Evolutionary conservation across 2,888 invertebrate genomes (phyloP).

Genomic region (Volucella inflata): DNA sequence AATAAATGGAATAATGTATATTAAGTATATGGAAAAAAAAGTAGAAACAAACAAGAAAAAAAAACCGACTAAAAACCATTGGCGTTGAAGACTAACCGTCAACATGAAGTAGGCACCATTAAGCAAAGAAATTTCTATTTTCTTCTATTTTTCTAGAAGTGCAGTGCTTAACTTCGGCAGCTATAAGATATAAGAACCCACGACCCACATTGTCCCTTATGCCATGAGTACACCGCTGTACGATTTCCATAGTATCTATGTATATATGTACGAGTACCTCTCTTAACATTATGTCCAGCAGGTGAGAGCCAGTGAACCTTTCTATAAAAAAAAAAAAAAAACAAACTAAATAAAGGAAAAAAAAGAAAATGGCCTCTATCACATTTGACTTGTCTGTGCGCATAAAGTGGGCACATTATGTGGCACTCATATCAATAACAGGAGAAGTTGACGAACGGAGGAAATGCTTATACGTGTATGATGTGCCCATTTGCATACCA

Average conservation of each 20-base stretch:
- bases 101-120: conserved; percentile 12
- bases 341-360: too few species aligned
- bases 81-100: conserved; percentile 39
- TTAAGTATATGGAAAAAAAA: conserved; percentile 56
- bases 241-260: too few species aligned
- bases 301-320: conserved; percentile 53
- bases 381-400: conserved; percentile 39
- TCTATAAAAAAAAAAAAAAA: neutral
- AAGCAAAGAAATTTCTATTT: conserved; percentile 44
- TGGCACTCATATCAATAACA: neutral
- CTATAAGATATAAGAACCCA: conserved; percentile 1
- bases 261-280: conserved; percentile 33
- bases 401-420: conserved; percentile 48
- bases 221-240: conserved; percentile 14
- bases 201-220: conserved; percentile 74
- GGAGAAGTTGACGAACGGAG: conserved; percentile 33
- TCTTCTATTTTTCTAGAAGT: conserved; percentile 26
- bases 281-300: conserved; percentile 41
- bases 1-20: conserved; percentile 66
- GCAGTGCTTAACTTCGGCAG: conserved; percentile 24
- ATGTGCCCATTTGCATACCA: conserved; percentile 65
- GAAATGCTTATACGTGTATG: conserved; percentile 56
- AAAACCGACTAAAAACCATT: conserved; percentile 46
- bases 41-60: conserved; percentile 12
- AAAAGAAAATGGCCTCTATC: conserved; percentile 52